These are phyloP conservation scores for Aporophyla nigra DNA, from an alignment of 2,888 invertebrate genomes.

Conservation along the genomic window DNA sequence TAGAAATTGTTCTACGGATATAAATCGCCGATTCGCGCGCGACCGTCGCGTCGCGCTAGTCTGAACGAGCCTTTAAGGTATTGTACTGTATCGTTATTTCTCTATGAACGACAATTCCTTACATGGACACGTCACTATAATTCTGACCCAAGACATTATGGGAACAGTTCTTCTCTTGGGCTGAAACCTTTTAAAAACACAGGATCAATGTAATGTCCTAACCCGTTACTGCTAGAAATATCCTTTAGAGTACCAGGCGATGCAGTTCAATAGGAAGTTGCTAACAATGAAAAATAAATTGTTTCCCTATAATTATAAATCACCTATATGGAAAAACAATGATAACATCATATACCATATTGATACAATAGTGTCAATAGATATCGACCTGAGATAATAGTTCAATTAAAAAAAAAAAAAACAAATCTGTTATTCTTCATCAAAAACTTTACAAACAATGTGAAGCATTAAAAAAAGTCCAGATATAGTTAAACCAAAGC, in stretches of 20 bases:
- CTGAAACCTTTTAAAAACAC: background rate
- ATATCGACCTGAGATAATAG: background rate
- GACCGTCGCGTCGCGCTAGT: too few relatives aligned
- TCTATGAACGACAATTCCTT: background rate
- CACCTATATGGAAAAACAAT: slow-evolving; percentile 19
- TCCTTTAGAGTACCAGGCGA: background rate
- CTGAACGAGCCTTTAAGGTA: too few relatives aligned
- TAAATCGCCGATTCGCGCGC: too few relatives aligned
- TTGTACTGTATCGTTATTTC: background rate
- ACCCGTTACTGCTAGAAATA: background rate
- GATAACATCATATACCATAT: slow-evolving; percentile 1
- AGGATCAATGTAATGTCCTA: background rate
- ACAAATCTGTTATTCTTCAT: slow-evolving; percentile 26
- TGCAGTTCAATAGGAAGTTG: background rate
- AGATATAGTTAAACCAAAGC: slow-evolving; percentile 62
- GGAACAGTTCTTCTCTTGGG: background rate
- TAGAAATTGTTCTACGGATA: too few relatives aligned
- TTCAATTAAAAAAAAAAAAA: too few relatives aligned
- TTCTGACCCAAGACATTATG: background rate
- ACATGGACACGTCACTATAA: background rate
- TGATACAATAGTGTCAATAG: background rate
- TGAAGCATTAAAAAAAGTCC: slow-evolving; percentile 60
- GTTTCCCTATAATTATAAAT: slow-evolving; percentile 17
- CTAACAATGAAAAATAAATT: slow-evolving; percentile 17
- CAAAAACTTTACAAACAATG: slow-evolving; percentile 53